Evolutionary conservation across 2,888 invertebrate species (phyloP), one percentile per base, ranked within the genome.

Genomic region (Leptinotarsa rubiginosa): DNA sequence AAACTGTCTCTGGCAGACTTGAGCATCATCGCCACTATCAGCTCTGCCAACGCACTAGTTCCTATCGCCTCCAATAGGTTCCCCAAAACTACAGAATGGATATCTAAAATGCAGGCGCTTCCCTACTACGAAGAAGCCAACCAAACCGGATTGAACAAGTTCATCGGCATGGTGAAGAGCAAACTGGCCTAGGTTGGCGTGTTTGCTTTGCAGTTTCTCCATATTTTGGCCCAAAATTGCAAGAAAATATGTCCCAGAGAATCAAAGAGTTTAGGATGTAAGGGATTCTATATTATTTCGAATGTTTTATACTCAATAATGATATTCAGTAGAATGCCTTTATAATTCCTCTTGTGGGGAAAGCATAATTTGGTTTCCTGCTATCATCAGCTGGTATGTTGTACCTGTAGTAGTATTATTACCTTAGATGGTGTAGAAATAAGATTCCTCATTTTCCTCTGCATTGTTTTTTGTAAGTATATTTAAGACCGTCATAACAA

Each of bases 1-100:
- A 71, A 76, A 5, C 54, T 83, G 3, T 82, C 82, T 41, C 77
- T 83, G 16, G 84, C 83, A 10, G 84, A 84, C 72, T 81, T 81
- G 65, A 77, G 81, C 75, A 65, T 83, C 2, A 73, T 79, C 1
- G 74, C 82, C 4, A 80, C 82, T 5, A 47, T 82, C 5, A 81
- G 78, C 12, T 66, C 78, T 3, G 73, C 76, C 15, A 76, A 82
- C 13, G 74, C 77, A 16, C 83, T 89, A 81, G 88, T 89, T 81
- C 89, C 88, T 16, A 81, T 89, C 65, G 84, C 83, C 4, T 71
- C 81, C 13, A 82, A 83, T 54, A 84, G 86, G 72, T 89, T 86
- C 85, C 88, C 89, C 22, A 84, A 81, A 59, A 82, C 81, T 25
- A 75, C 74, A 49, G 81, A 80, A 18, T 84, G 83, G 83, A 62